A percentile compares a stretch with the other conserved stretches of the same genome.
Evolutionary conservation across 2,113 vertebrate species (phyloP).

Genomic region (Megaceryle maxima): DNA sequence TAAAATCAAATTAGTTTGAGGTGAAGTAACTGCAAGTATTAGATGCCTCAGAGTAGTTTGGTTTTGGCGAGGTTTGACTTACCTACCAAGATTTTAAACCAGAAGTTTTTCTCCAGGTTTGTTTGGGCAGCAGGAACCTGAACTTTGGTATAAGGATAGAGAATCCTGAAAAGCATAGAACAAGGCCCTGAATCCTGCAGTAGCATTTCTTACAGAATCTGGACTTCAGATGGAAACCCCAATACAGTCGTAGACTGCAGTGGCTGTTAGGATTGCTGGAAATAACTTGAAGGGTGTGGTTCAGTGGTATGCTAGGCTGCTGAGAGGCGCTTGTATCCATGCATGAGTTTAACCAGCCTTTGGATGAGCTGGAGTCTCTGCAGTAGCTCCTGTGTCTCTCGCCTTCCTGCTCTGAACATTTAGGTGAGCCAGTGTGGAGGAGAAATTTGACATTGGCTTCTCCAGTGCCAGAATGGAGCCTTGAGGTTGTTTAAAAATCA

Average conservation of each 20-base stretch:
- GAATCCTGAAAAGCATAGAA: neutral
- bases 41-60: neutral
- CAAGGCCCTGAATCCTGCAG: neutral
- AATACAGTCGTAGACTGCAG: neutral
- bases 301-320: neutral
- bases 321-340: neutral
- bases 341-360: neutral
- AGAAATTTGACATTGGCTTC: neutral
- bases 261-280: neutral
- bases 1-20: constrained; percentile 23
- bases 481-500: neutral
- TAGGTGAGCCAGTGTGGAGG: neutral
- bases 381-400: neutral
- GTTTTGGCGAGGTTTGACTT: neutral
- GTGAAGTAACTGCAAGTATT: neutral
- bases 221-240: neutral
- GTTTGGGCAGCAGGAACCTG: neutral
- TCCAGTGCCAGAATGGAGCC: neutral
- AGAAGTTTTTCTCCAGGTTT: neutral
- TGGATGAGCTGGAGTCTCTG: neutral
- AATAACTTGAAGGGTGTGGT: neutral
- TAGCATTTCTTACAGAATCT: neutral
- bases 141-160: neutral
- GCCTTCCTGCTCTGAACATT: neutral
- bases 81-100: neutral